Conservation (phyloP, 2,797 vertebrate genomes). For the Tenualosa thibaudeaui region DNA sequence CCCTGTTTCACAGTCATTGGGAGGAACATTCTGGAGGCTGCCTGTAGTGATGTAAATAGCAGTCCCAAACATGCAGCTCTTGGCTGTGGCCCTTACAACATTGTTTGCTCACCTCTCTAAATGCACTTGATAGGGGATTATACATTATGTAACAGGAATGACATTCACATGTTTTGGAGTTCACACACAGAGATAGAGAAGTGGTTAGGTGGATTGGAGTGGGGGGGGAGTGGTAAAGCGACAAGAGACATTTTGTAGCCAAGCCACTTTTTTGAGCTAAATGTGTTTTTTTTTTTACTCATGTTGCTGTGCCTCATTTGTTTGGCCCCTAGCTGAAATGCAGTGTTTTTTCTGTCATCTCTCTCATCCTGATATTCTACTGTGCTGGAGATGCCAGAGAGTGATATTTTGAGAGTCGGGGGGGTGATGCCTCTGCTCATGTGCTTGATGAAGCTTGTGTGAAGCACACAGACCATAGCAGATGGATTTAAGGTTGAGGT, state of each 20-base stretch:
- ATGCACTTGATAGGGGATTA: neutral
- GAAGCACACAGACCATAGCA: neutral
- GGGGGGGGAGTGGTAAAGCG: neutral
- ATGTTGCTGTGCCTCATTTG: neutral
- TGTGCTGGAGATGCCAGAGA: neutral
- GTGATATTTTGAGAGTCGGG: neutral
- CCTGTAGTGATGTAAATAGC: neutral
- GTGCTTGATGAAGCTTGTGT: neutral
- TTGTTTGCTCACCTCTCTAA: neutral
- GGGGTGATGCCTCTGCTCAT: neutral
- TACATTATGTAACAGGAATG: constrained; percentile 5
- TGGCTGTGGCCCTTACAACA: neutral
- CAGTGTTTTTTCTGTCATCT: neutral
- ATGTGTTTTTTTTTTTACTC: neutral
- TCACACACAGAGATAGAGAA: neutral
- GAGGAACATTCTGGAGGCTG: neutral
- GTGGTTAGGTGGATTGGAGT: neutral
- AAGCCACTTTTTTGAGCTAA: neutral
- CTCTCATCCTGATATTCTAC: neutral
- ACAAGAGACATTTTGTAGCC: neutral
- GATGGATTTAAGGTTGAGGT: neutral
- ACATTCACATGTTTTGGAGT: neutral
- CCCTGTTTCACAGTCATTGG: neutral
- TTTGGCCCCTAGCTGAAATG: neutral
- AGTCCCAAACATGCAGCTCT: neutral